Evolutionary conservation across 2,888 invertebrate species (phyloP).

Genomic region (Achlya flavicornis): DNA sequence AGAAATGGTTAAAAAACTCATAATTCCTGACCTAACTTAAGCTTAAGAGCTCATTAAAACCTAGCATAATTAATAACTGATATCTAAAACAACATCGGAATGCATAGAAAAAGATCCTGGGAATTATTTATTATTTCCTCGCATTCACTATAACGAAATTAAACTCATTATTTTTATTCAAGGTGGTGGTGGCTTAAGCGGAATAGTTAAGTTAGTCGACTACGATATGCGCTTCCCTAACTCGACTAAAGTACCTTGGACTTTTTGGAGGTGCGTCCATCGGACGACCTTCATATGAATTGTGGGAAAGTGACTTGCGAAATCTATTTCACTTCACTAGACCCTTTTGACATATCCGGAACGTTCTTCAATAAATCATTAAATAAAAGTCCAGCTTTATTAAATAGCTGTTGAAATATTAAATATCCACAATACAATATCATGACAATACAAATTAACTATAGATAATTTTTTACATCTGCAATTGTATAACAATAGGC

Average conservation of each 20-base stretch:
- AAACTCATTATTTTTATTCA: conserved; percentile 37
- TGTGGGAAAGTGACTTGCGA: conserved; percentile 68
- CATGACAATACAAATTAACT: neutral
- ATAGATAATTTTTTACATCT: conserved; percentile 27
- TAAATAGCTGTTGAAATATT: neutral
- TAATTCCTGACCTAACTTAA: neutral
- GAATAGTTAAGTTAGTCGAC: conserved; percentile 35
- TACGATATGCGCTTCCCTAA: conserved; percentile 25
- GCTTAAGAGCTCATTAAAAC: neutral
- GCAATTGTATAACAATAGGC: conserved; percentile 43
- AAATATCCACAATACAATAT: neutral
- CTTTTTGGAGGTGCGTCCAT: conserved; percentile 10
- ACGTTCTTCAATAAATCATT: neutral
- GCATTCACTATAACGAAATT: conserved; percentile 27
- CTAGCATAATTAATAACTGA: neutral
- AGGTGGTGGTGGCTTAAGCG: conserved; percentile 25
- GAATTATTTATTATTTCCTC: conserved; percentile 34
- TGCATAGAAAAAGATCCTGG: conserved; percentile 22
- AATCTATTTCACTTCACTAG: conserved; percentile 36
- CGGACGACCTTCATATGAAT: conserved; percentile 35
- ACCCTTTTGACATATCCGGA: conserved; percentile 15
- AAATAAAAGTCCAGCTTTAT: neutral
- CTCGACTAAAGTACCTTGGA: conserved; percentile 4
- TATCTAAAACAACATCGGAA: conserved; percentile 1
- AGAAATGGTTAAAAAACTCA: neutral